Evolutionary conservation across 2,797 vertebrate species (phyloP).

Genomic region (Rhinoraja longicauda): DNA sequence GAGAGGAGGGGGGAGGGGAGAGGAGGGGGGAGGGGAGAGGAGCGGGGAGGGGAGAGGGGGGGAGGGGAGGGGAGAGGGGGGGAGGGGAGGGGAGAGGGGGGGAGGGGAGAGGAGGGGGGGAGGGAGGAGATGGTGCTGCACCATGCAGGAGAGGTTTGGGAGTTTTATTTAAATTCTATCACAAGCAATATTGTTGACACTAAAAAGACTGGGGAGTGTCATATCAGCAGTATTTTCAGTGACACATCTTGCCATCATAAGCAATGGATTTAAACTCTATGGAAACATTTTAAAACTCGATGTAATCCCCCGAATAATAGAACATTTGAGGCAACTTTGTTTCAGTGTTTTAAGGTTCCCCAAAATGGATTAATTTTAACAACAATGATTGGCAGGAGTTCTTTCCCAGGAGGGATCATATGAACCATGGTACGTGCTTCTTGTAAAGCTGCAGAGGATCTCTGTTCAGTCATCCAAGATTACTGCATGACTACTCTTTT

Average conservation of each 20-base stretch:
- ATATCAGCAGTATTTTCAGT: not conserved
- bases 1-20: no score
- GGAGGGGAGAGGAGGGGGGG: no score
- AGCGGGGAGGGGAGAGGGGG: no score
- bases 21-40: no score
- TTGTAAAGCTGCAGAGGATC: constrained; percentile 11
- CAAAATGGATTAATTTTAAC: not conserved
- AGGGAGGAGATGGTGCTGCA: no score
- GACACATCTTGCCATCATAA: not conserved
- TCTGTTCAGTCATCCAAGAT: not conserved
- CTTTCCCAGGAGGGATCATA: not conserved
- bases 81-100: no score
- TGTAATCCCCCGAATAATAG: not conserved
- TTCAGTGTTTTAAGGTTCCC: not conserved
- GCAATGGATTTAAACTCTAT: not conserved
- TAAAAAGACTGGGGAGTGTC: not conserved
- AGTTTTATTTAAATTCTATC: not conserved
- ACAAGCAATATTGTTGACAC: not conserved
- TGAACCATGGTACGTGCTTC: not conserved
- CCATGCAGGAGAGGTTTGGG: no score
- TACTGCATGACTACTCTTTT: not conserved
- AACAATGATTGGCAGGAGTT: not conserved
- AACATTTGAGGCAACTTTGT: not conserved
- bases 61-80: no score
- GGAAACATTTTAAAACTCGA: not conserved